Conservation (phyloP, 2,888 invertebrate genomes). For the Trilocha varians region DNA sequence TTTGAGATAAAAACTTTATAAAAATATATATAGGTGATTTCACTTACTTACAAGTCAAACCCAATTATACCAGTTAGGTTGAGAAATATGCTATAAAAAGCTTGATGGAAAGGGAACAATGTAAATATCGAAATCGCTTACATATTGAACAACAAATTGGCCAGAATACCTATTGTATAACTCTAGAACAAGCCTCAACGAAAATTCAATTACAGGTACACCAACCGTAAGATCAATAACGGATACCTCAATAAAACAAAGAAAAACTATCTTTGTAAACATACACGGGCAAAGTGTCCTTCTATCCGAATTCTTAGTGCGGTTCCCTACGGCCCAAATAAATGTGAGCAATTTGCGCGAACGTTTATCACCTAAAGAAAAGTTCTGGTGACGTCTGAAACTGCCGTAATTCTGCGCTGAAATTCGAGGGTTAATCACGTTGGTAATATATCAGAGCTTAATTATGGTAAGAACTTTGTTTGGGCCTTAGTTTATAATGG, state of each 20-base stretch:
- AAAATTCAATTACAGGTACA: too few relatives aligned
- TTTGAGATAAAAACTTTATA: too few relatives aligned
- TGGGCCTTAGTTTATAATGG: conserved; percentile 29
- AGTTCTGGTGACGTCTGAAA: conserved; percentile 60
- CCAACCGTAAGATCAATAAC: too few relatives aligned
- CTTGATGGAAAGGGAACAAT: too few relatives aligned
- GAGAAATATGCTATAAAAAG: too few relatives aligned
- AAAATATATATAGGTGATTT: too few relatives aligned
- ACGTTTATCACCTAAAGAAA: conserved; percentile 69
- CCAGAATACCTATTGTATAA: too few relatives aligned
- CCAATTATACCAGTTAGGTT: too few relatives aligned
- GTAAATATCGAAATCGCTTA: too few relatives aligned
- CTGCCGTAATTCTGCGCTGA: conserved; percentile 55
- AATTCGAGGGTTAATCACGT: conserved; percentile 60
- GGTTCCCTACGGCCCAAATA: conserved; percentile 53
- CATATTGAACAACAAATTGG: too few relatives aligned
- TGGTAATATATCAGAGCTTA: conserved; percentile 51
- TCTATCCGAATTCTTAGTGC: conserved; percentile 16
- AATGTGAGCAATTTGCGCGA: conserved; percentile 66
- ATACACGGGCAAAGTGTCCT: not conserved
- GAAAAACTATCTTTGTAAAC: not conserved
- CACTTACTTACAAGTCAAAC: too few relatives aligned
- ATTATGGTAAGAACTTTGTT: conserved; percentile 50
- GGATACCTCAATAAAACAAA: not conserved
- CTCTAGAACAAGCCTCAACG: too few relatives aligned